A percentile compares a stretch with the other conserved stretches of the same genome.
Conservation (phyloP, 2,888 invertebrate species). For the Catocala fraxini region DNA sequence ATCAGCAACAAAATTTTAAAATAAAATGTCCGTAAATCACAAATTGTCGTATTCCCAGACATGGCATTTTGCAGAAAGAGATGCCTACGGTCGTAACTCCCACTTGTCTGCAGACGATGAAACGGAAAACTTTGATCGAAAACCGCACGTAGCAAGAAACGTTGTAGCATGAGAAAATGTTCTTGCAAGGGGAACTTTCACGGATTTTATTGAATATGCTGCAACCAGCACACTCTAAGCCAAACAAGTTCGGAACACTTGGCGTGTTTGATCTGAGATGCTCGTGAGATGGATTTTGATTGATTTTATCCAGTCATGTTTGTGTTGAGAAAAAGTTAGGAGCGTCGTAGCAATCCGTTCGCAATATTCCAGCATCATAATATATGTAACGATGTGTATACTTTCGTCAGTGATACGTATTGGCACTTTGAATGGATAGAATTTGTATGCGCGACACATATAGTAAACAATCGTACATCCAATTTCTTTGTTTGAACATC, state of each 20-base stretch:
- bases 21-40: slow-evolving; percentile 41
- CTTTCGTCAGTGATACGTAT: slow-evolving; percentile 30
- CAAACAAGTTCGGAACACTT: slow-evolving; percentile 75
- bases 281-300: slow-evolving; percentile 76
- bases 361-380: slow-evolving; percentile 25
- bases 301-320: slow-evolving; percentile 74
- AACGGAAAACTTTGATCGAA: slow-evolving; percentile 83
- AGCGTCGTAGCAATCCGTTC: slow-evolving; percentile 33
- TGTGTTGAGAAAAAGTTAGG: slow-evolving; percentile 64
- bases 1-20: slow-evolving; percentile 30
- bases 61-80: slow-evolving; percentile 38
- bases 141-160: slow-evolving; percentile 77
- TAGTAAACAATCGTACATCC: slow-evolving; percentile 16
- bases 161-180: slow-evolving; percentile 71
- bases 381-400: slow-evolving; percentile 45
- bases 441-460: slow-evolving; percentile 29
- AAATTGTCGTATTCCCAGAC: slow-evolving; percentile 37
- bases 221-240: slow-evolving; percentile 65
- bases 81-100: slow-evolving; percentile 48
- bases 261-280: slow-evolving; percentile 70
- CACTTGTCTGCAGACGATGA: slow-evolving; percentile 63
- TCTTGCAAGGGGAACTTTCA: slow-evolving; percentile 63
- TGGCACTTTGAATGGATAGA: slow-evolving; percentile 36
- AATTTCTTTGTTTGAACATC: too few species aligned
- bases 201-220: slow-evolving; percentile 80